phyloP scores from a whole-genome alignment of 1,140 invertebrate genomes.

The Magallana angulata region DNA sequence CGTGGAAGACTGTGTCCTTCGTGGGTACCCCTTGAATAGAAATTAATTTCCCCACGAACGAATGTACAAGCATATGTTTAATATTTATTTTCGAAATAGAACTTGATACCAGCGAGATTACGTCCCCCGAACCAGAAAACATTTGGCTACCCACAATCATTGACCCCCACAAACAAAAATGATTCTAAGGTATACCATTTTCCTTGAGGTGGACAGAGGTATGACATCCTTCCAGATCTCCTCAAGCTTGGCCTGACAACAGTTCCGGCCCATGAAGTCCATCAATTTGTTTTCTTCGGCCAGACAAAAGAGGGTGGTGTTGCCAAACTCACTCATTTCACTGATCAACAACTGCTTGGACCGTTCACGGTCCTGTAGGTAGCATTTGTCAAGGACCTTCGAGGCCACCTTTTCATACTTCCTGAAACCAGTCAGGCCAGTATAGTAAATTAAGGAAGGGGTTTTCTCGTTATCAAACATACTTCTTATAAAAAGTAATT shows the following conservation, averaged over 20 bases:
- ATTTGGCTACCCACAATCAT: too few species aligned
- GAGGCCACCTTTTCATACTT: constrained; percentile 74
- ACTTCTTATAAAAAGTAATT: too few species aligned
- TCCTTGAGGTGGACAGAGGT: constrained; percentile 73
- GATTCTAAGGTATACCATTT: constrained; percentile 65
- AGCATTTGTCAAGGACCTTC: constrained; percentile 75
- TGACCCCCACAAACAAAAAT: too few species aligned
- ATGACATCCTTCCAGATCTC: constrained; percentile 77
- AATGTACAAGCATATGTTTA: too few species aligned
- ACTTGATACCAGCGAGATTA: neutral
- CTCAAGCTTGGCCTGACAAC: constrained; percentile 76
- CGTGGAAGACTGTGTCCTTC: too few species aligned
- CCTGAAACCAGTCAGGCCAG: constrained; percentile 59
- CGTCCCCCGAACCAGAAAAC: too few species aligned
- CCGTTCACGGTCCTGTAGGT: constrained; percentile 68
- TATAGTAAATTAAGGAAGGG: neutral
- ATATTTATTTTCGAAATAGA: too few species aligned
- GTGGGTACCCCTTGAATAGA: too few species aligned
- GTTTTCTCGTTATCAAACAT: too few species aligned
- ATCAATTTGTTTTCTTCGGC: constrained; percentile 73
- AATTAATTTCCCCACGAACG: too few species aligned
- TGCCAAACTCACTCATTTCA: constrained; percentile 65
- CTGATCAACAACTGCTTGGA: constrained; percentile 70
- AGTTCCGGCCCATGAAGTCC: constrained; percentile 76
- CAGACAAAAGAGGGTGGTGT: constrained; percentile 70